phyloP scores from a whole-genome alignment of 1,140 invertebrate species.

The Drosophila sucinea region DNA sequence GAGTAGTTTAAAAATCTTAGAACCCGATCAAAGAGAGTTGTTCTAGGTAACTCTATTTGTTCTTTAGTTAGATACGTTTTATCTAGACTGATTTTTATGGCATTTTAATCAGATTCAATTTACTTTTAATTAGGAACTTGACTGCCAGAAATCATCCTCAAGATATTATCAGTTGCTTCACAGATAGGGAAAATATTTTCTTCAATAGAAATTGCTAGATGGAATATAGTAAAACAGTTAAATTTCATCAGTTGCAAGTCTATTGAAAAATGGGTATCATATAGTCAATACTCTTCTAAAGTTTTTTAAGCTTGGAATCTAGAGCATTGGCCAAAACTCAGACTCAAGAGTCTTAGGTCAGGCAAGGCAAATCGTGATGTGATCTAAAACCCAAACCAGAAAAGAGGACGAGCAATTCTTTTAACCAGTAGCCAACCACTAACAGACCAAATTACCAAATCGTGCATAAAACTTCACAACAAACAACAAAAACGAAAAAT shows the following conservation, averaged over 20 bases:
- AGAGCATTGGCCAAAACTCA: conserved; percentile 28
- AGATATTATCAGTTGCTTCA: too few relatives aligned
- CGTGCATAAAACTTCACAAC: conserved; percentile 55
- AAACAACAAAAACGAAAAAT: conserved; percentile 1
- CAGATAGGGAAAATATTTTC: too few relatives aligned
- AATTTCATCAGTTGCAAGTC: not conserved
- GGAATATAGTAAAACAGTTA: too few relatives aligned
- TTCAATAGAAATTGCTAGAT: too few relatives aligned
- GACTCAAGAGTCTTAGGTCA: conserved; percentile 37
- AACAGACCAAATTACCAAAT: conserved; percentile 65
- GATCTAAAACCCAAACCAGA: conserved; percentile 40
- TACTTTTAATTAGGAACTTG: too few relatives aligned
- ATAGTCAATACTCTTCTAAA: not conserved
- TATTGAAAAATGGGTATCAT: not conserved
- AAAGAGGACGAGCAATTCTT: conserved; percentile 32
- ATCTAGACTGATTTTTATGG: too few relatives aligned
- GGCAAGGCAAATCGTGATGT: conserved; percentile 63
- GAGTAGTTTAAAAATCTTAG: too few relatives aligned
- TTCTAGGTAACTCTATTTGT: too few relatives aligned
- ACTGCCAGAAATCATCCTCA: too few relatives aligned
- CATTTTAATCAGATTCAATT: too few relatives aligned
- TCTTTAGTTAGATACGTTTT: too few relatives aligned
- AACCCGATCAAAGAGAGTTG: too few relatives aligned
- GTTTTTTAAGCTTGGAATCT: conserved; percentile 41
- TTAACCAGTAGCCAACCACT: conserved; percentile 48